Conservation (phyloP, 2,113 vertebrate genomes). For the Labeo catla region DNA sequence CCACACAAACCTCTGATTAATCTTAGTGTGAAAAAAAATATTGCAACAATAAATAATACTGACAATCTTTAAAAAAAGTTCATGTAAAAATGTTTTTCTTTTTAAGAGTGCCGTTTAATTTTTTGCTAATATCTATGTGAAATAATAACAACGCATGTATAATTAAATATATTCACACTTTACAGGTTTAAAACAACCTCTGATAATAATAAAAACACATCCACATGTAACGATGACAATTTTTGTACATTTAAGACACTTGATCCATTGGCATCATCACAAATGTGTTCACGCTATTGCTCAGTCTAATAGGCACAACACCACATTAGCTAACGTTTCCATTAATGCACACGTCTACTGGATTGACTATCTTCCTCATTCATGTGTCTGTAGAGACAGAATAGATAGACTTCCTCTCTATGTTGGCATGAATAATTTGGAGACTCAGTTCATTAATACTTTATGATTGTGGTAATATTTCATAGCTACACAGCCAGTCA, state of each 20-base stretch:
- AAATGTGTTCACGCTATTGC: slow-evolving; percentile 26
- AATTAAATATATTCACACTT: slow-evolving; percentile 19
- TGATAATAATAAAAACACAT: slow-evolving; percentile 17
- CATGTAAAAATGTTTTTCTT: slow-evolving; percentile 13
- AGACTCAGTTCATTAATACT: slow-evolving; percentile 30
- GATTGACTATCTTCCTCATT: not conserved
- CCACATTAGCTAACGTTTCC: slow-evolving; percentile 10
- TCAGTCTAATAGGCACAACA: slow-evolving; percentile 45
- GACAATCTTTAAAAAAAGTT: slow-evolving; percentile 7
- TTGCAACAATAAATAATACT: slow-evolving; percentile 58
- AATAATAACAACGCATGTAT: not conserved
- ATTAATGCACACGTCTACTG: not conserved
- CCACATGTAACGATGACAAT: not conserved
- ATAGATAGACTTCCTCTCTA: not conserved
- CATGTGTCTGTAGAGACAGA: slow-evolving; percentile 1
- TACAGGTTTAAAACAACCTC: slow-evolving; percentile 55
- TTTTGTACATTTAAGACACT: slow-evolving; percentile 48
- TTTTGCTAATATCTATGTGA: not conserved
- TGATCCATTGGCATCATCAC: slow-evolving; percentile 53
- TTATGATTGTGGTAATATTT: slow-evolving; percentile 27
- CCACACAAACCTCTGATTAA: not conserved
- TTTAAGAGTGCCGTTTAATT: not conserved
- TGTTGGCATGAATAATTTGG: slow-evolving; percentile 16
- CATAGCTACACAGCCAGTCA: not conserved
- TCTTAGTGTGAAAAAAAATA: slow-evolving; percentile 26